Percentiles rank a stretch among this genome's conserved stretches.
phyloP scores from a whole-genome alignment of 2,888 invertebrate species.

The Apodemia zela region DNA sequence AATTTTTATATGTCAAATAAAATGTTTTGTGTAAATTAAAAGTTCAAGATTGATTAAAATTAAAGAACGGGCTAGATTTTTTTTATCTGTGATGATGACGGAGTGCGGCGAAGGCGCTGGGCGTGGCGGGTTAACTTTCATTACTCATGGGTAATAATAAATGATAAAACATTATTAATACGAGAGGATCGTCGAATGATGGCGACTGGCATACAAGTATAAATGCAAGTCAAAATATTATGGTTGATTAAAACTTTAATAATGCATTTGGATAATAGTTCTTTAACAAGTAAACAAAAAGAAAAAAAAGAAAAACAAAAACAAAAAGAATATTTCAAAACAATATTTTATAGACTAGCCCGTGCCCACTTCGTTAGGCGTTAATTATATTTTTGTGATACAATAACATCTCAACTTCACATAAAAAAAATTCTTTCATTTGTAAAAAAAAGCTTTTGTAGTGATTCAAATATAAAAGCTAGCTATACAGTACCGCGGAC shows the following conservation, averaged over 20 bases:
- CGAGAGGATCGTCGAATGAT: constrained; percentile 65
- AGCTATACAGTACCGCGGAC: too few relatives aligned
- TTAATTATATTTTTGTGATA: too few relatives aligned
- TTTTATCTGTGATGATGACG: constrained; percentile 69
- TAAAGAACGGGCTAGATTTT: constrained; percentile 45
- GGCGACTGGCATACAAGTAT: constrained; percentile 59
- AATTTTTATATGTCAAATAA: too few relatives aligned
- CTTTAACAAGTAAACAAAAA: not conserved
- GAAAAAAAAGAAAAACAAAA: too few relatives aligned
- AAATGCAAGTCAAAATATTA: constrained; percentile 67
- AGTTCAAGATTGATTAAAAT: constrained; percentile 48
- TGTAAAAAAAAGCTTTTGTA: too few relatives aligned
- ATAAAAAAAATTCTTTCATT: too few relatives aligned
- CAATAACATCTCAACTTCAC: too few relatives aligned
- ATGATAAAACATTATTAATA: constrained; percentile 81
- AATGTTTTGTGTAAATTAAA: not conserved
- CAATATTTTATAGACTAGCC: too few relatives aligned
- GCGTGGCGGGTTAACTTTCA: constrained; percentile 76
- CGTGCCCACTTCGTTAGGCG: too few relatives aligned
- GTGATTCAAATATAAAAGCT: too few relatives aligned
- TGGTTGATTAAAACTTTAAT: constrained; percentile 62
- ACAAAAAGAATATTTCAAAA: too few relatives aligned
- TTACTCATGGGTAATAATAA: constrained; percentile 76
- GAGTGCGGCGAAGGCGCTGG: constrained; percentile 66
- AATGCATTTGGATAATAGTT: not conserved